Conservation (phyloP, 92 coral and sea anemone genomes). For the Phenganax marumi region DNA sequence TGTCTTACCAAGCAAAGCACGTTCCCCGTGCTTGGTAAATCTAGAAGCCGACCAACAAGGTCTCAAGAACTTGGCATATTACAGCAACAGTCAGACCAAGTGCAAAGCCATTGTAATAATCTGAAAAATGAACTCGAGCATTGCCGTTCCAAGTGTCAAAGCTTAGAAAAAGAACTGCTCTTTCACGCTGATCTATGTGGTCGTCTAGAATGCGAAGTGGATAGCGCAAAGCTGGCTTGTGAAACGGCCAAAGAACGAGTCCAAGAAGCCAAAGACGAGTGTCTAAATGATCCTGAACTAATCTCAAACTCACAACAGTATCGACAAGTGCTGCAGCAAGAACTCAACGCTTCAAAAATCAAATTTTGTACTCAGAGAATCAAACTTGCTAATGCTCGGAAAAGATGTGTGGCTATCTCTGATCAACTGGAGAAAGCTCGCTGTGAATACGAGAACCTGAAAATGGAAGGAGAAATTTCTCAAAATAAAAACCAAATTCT, state of each 20-base stretch:
- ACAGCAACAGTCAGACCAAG: slow-evolving; percentile 70
- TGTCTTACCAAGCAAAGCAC: slow-evolving; percentile 66
- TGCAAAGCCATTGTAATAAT: slow-evolving; percentile 66
- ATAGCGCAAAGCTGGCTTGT: slow-evolving; percentile 67
- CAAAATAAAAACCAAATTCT: slow-evolving; percentile 75
- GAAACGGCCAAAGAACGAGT: slow-evolving; percentile 69
- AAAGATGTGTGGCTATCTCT: slow-evolving; percentile 69
- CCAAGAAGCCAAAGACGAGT: slow-evolving; percentile 65
- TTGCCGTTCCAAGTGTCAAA: slow-evolving; percentile 70
- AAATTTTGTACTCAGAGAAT: slow-evolving; percentile 91
- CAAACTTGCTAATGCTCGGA: slow-evolving; percentile 81
- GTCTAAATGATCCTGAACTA: slow-evolving; percentile 51
- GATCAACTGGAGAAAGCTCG: slow-evolving; percentile 67
- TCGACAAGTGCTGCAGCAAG: slow-evolving; percentile 81
- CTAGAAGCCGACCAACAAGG: not conserved
- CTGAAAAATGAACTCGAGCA: slow-evolving; percentile 71
- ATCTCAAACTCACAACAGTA: slow-evolving; percentile 72
- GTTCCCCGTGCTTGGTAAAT: slow-evolving; percentile 39
- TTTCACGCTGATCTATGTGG: slow-evolving; percentile 77
- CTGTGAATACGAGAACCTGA: slow-evolving; percentile 66
- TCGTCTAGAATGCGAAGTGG: slow-evolving; percentile 76
- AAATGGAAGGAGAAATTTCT: slow-evolving; percentile 72
- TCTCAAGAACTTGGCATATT: slow-evolving; percentile 55
- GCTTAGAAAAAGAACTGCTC: slow-evolving; percentile 72
- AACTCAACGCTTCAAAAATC: slow-evolving; percentile 81